Evolutionary conservation across 2,888 invertebrate species (phyloP).

Genomic region (Sinhomidia bicolor): DNA sequence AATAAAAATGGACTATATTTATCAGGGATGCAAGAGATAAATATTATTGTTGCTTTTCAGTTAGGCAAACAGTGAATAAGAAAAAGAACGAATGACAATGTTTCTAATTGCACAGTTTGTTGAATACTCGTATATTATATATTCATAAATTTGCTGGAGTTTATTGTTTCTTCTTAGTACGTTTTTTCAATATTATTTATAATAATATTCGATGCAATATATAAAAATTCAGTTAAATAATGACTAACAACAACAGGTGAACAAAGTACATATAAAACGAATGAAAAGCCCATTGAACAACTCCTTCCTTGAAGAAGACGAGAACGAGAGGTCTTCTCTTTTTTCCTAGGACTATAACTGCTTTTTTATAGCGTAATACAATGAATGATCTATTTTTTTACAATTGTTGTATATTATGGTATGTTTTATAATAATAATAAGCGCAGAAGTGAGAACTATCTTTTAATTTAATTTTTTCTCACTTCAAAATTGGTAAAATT

Average conservation of each 20-base stretch:
- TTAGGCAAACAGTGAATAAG: slow-evolving; percentile 11
- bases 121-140: background rate
- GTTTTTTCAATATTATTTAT: slow-evolving; percentile 65
- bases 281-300: slow-evolving; percentile 75
- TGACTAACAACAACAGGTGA: slow-evolving; percentile 76
- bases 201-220: slow-evolving; percentile 73
- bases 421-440: slow-evolving; percentile 51
- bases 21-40: too few species aligned
- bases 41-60: too few species aligned
- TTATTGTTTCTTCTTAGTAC: slow-evolving; percentile 54
- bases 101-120: background rate
- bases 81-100: background rate
- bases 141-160: slow-evolving; percentile 21
- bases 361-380: slow-evolving; percentile 44
- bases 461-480: slow-evolving; percentile 5
- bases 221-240: slow-evolving; percentile 75
- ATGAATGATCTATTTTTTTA: slow-evolving; percentile 57
- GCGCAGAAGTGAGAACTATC: slow-evolving; percentile 61
- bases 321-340: slow-evolving; percentile 54
- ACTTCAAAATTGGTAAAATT: slow-evolving; percentile 33
- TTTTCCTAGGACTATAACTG: background rate
- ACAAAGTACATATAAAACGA: slow-evolving; percentile 75
- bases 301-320: too few species aligned
- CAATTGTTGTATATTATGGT: slow-evolving; percentile 15
- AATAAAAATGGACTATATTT: too few species aligned